Base-by-base conservation (phyloP, 2,888 invertebrate species). In the Mimumesa dahlbomi region DNA sequence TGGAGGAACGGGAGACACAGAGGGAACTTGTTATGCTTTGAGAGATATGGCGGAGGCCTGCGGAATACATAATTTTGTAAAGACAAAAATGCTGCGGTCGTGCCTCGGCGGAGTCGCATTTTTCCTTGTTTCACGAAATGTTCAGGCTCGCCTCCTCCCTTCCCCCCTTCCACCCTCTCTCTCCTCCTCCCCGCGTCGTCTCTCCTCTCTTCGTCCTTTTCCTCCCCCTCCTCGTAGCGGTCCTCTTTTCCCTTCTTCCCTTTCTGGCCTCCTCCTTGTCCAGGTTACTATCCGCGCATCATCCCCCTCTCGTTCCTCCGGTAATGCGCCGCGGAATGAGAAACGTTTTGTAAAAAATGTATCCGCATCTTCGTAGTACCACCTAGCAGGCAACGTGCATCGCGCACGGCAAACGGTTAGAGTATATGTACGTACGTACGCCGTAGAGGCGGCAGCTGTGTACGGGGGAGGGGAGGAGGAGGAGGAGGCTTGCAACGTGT, bases 51-150 rank as follows among this genome's bases (percentile, higher is more conserved):
- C 81, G 84, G 83, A 87, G 88, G 87, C 87, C 88, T 87, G 89
- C 84, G 85, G 89, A 89, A 89, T 89, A 89, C 88, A 89, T 89
- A 89, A 89, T 89, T 89, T 86, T 87, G 88, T 88, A 88, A 89
- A 89, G 89, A 89, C 89, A 89, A 89, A 89, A 89, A 89, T 89
- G 85, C 81, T 89, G 89, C 85, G 88, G 88, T 88, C 85, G 87
- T 87, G 85, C 84, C 85, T 85, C 84, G 84, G 83, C 80, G 82
- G 84, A 87, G 85, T 82, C 84, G 85, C 86, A 87, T 89, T 89
- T 88, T 88, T 89, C 86, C 88, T 87, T 87, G 86, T 88, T 89
- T 87, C 84, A 87, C 87, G 84, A 88, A 88, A 88, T 87, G 86
- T 85, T 87, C 82, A 86, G 75, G 45, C 82, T 85, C 75, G 79